Base-by-base conservation (phyloP, 1,140 invertebrate species). In the Drosophila virilis region DNA sequence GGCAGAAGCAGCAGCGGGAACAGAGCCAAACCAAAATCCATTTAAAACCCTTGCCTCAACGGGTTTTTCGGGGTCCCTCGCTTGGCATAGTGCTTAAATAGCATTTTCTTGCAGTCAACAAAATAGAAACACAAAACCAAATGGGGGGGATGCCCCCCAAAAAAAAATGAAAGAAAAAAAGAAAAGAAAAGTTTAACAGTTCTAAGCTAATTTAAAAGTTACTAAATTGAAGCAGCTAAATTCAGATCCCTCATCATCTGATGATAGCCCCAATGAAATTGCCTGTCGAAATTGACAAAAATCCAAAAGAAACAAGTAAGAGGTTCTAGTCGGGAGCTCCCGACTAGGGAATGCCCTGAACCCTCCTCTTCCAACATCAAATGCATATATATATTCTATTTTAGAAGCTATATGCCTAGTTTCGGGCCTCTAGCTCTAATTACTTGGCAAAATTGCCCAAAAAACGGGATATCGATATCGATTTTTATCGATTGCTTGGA, bases 121-220 rank as follows among this genome's bases (percentile, higher is more conserved):
- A 74, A 68, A 74, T 54, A 73, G 46, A 70, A 70, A 66, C 54
- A 66, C 35, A n/a, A 72, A 67, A 52, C 10, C 46, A 17, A 59
- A 74, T 48, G 17, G n/a, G n/a, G n/a, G n/a, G n/a, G n/a, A n/a
- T n/a, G n/a, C 17, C 17, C 22, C 22, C 7, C 9, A 55, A 59
- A 80, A 60, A 66, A 45, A 45, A 62, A 51, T 28, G 72, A 55
- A 59, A 40, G 40, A 32, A 35, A 48, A 48, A 1, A 4, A 28
- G 6, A 45, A 37, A 54, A 77, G 48, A 80, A 74, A 78, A 59
- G 60, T 38, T 70, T 12, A 57, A 62, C 38, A 62, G 42, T 58
- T 81, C 78, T 75, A 79, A 88, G 83, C 76, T 88, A 88, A 88
- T 88, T 88, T 88, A 88, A 88, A 88, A 88, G 84, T 88, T 89